These are phyloP conservation scores for Podarcis raffonei DNA, from an alignment of 2,113 vertebrate species.

Conservation along the genomic window DNA sequence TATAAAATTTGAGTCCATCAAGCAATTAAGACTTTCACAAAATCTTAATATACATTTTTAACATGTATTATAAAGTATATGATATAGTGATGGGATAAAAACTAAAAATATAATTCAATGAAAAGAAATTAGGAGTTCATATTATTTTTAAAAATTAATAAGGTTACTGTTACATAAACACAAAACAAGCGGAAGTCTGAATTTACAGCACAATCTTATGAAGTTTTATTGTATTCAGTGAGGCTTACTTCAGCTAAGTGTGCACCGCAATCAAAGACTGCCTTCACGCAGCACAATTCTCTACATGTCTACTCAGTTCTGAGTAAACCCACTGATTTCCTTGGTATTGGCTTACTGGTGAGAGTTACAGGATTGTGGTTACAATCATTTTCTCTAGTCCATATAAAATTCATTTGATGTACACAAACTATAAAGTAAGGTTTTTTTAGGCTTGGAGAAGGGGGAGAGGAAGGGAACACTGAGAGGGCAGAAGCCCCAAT, in stretches of 20 bases:
- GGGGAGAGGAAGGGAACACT: too few relatives aligned
- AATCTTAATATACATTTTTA: neutral
- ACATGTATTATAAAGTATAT: neutral
- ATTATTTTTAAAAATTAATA: too few relatives aligned
- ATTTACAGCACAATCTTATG: neutral
- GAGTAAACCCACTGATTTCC: neutral
- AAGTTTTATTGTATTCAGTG: neutral
- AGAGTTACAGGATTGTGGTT: neutral
- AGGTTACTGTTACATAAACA: neutral
- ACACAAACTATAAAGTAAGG: too few relatives aligned
- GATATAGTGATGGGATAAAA: neutral
- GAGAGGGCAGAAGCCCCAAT: too few relatives aligned
- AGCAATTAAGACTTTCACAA: neutral
- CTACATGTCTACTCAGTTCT: neutral
- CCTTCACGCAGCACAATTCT: neutral
- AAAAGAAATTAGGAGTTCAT: neutral
- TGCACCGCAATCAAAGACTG: neutral
- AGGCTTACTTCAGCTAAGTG: neutral
- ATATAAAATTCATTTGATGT: too few relatives aligned
- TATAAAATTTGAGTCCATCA: neutral
- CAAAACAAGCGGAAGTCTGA: neutral
- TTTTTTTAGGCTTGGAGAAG: too few relatives aligned
- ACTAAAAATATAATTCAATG: neutral
- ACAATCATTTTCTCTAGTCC: too few relatives aligned
- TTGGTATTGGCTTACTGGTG: neutral